A percentile compares a stretch with the other conserved stretches of the same genome.
These are phyloP conservation scores for Lagria hirta DNA, from an alignment of 2,888 invertebrate genomes.

Conservation along the genomic window DNA sequence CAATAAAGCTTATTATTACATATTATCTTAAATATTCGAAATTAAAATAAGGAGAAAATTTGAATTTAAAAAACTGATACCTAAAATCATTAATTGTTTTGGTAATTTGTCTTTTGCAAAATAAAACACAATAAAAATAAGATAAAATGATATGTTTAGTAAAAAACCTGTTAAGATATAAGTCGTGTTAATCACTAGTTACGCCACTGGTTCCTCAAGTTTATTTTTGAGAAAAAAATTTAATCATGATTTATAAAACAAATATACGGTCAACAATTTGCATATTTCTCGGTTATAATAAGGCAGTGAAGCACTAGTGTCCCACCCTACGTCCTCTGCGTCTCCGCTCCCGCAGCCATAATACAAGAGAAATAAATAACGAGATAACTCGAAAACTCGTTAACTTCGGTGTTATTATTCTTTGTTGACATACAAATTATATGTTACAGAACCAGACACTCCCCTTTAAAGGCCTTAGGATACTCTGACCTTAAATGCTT, in stretches of 20 bases:
- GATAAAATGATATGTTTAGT: too few species aligned
- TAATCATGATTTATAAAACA: conserved; percentile 44
- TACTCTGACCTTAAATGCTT: conserved; percentile 16
- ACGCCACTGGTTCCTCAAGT: too few species aligned
- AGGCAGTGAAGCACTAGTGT: conserved; percentile 29
- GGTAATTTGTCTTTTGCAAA: too few species aligned
- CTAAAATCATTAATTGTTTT: too few species aligned
- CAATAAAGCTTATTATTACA: too few species aligned
- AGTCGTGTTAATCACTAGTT: too few species aligned
- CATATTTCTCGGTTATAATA: conserved; percentile 39
- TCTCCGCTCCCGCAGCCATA: too few species aligned
- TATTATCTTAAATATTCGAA: too few species aligned
- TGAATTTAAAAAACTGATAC: too few species aligned
- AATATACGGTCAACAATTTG: conserved; percentile 41
- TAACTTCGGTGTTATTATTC: conserved; percentile 53
- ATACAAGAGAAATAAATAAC: conserved; percentile 50
- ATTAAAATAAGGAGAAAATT: too few species aligned
- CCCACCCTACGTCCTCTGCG: conserved; percentile 29
- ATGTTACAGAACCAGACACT: conserved; percentile 47
- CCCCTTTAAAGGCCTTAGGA: conserved; percentile 34
- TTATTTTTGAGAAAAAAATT: conserved; percentile 27
- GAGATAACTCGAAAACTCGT: conserved; percentile 52
- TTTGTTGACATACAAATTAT: conserved; percentile 55
- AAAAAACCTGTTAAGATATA: too few species aligned
- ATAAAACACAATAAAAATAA: too few species aligned